Conservation (phyloP, 2,888 invertebrate species). For the Tenthredo mesomela region DNA sequence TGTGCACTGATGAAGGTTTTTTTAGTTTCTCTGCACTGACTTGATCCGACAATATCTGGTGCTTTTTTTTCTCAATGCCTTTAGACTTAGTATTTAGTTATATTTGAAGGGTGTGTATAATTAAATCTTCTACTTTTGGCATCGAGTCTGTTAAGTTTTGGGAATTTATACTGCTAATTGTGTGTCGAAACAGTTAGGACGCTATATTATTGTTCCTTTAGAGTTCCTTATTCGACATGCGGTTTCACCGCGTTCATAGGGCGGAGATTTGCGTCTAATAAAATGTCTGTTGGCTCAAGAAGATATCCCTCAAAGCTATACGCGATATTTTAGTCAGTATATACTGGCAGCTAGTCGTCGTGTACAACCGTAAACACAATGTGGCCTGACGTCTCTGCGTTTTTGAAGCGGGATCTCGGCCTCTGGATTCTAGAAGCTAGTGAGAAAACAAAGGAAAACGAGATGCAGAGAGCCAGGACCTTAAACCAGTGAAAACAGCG, state of each 20-base stretch:
- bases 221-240: not conserved
- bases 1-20: not conserved
- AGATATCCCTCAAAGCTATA: conserved; percentile 17
- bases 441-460: conserved; percentile 41
- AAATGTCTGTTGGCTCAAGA: conserved; percentile 24
- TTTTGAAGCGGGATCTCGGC: conserved; percentile 25
- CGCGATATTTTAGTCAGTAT: conserved; percentile 5
- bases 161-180: not conserved
- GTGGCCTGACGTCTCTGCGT: not conserved
- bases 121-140: not conserved
- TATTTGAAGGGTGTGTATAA: not conserved
- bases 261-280: not conserved
- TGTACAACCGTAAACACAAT: conserved; percentile 34
- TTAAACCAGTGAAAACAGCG: conserved; percentile 69
- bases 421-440: conserved; percentile 31
- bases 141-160: not conserved
- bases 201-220: not conserved
- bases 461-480: conserved; percentile 54
- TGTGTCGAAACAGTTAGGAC: not conserved
- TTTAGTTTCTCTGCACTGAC: not conserved
- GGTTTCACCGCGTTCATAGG: conserved; percentile 1
- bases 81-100: not conserved
- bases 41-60: not conserved
- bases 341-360: conserved; percentile 54
- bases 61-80: not conserved